These are phyloP conservation scores for Agrochola circellaris DNA, from an alignment of 2,888 invertebrate genomes.

Conservation along the genomic window DNA sequence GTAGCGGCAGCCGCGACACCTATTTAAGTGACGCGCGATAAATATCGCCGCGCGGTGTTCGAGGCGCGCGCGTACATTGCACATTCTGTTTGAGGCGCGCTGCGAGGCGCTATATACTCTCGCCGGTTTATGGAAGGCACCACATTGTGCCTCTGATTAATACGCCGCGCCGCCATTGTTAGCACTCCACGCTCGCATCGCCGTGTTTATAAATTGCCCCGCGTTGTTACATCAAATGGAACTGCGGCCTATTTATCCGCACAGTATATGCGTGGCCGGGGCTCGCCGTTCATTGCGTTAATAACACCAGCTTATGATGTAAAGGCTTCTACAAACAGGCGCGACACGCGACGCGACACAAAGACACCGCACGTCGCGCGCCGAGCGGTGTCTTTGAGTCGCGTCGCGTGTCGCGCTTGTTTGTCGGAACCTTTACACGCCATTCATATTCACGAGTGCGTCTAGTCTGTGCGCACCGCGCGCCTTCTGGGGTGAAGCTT, in stretches of 20 bases:
- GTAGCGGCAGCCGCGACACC: constrained; percentile 1
- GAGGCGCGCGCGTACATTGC: constrained; percentile 13
- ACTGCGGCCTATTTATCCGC: constrained; percentile 56
- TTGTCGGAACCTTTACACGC: too few species aligned
- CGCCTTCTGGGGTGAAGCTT: background rate
- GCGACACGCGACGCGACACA: too few species aligned
- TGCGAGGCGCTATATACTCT: background rate
- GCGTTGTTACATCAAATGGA: constrained; percentile 58
- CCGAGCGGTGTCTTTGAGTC: too few species aligned
- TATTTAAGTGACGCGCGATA: constrained; percentile 12
- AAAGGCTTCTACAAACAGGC: too few species aligned
- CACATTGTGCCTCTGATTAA: constrained; percentile 46
- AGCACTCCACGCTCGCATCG: constrained; percentile 33
- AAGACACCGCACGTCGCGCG: too few species aligned
- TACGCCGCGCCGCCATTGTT: constrained; percentile 43
- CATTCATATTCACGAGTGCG: constrained; percentile 8
- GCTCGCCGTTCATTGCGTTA: constrained; percentile 36
- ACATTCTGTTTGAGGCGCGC: constrained; percentile 21
- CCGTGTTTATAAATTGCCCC: constrained; percentile 59
- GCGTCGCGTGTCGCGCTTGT: too few species aligned
- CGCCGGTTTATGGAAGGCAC: background rate
- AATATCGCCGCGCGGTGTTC: background rate
- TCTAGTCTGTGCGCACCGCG: too few species aligned
- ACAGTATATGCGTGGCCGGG: constrained; percentile 43
- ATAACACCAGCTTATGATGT: constrained; percentile 20